Base-by-base conservation (phyloP, 1,140 invertebrate species). In the Parasteatoda tepidariorum region DNA sequence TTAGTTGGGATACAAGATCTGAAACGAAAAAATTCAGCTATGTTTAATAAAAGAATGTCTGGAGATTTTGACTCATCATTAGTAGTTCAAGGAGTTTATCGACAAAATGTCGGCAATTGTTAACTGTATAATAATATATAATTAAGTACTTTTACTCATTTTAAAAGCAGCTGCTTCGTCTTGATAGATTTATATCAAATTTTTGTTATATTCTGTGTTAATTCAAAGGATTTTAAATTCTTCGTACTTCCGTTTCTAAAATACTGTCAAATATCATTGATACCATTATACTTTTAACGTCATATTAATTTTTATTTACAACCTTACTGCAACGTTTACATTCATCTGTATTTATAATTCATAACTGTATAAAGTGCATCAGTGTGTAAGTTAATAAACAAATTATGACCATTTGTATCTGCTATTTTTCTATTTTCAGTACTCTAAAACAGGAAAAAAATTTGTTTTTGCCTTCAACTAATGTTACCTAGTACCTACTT, bases 11-110 rank as follows among this genome's bases (percentile, higher is more conserved):
- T 38, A 0, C 31, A 22, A 6, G 62, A 62, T 13, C 5, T 62
- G 13, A 71, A n/a, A 71, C 38, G 66, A 41, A 70, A 61, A 41
- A 71, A 13, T 61, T 34, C 78, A n/a, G 7, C 55, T 15, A 33
- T 41, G 7, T 82, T 66, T 31, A 79, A 79, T 24, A 82, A 71
- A 24, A 67, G 71, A 22, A 30, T 61, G 15, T 34, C 11, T 26
- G n/a, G 30, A 22, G 67, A 82, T 3, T 18, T 26, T 5, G 41
- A 59, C 26, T 59, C 78, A n/a, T 30, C 48, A 22, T 22, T 71
- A 9, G 59, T 67, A 26, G 38, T 82, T 5, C 48, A 82, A 61
- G 78, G 78, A 0, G 78, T 82, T 22, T 82, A 82, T 18, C n/a
- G 67, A 55, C 38, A 67, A 78, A 78, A 6, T 15, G 6, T 15